These are phyloP conservation scores for Geococcyx californianus DNA, from an alignment of 2,113 vertebrate species.

Conservation along the genomic window DNA sequence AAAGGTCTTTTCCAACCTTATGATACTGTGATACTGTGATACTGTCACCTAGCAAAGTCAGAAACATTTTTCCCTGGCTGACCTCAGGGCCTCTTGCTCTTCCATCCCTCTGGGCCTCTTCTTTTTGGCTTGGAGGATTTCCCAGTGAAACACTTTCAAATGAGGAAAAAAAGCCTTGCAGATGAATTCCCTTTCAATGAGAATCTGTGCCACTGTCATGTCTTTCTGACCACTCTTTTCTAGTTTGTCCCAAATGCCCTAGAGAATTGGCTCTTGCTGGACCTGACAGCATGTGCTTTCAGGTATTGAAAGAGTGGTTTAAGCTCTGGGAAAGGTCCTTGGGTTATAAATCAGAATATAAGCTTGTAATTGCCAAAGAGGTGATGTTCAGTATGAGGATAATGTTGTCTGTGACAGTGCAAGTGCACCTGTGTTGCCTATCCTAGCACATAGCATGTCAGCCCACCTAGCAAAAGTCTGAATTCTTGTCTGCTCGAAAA, in stretches of 20 bases:
- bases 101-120: constrained; percentile 17
- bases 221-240: not conserved
- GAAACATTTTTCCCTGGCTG: not conserved
- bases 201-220: not conserved
- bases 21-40: no score
- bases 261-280: not conserved
- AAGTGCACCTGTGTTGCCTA: not conserved
- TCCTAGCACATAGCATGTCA: not conserved
- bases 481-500: not conserved
- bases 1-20: no score
- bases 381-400: not conserved
- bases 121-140: constrained; percentile 31
- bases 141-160: constrained; percentile 37
- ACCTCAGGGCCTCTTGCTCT: not conserved
- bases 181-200: not conserved
- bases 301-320: not conserved
- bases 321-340: not conserved
- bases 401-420: not conserved
- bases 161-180: not conserved
- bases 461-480: not conserved
- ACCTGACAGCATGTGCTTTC: not conserved
- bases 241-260: not conserved
- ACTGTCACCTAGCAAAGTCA: not conserved
- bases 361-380: not conserved
- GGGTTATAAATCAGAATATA: not conserved